Conservation (phyloP, 2,113 vertebrate species). For the Daubentonia madagascariensis region DNA sequence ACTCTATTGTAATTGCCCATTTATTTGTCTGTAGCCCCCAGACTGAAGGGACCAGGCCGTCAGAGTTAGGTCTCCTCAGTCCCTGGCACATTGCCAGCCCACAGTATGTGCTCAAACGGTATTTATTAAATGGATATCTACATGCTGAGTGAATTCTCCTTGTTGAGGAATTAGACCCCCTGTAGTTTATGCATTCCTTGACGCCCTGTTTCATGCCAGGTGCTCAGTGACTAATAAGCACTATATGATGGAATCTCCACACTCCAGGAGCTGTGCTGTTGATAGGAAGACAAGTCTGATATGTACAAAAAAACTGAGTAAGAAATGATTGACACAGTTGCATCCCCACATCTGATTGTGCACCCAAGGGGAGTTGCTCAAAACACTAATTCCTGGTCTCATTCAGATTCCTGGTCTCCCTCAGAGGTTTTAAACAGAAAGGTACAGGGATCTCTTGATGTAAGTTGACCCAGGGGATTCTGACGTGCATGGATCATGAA, state of each 20-base stretch:
- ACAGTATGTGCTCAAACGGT: not conserved
- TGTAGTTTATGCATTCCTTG: not conserved
- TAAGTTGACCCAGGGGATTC: not conserved
- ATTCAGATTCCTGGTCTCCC: not conserved
- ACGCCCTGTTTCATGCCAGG: not conserved
- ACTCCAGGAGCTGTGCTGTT: not conserved
- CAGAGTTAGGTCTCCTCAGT: not conserved
- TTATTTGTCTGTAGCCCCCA: not conserved
- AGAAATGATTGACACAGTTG: not conserved
- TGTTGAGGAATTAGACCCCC: not conserved
- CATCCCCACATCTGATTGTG: not conserved
- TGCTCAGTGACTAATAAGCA: not conserved
- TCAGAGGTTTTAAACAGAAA: not conserved
- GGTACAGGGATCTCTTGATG: not conserved
- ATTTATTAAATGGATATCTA: not conserved
- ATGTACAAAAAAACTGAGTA: not conserved
- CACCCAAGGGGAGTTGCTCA: not conserved
- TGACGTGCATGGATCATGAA: not conserved
- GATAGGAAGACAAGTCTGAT: not conserved
- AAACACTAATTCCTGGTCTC: not conserved
- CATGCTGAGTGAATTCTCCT: not conserved
- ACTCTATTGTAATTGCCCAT: rapidly evolving
- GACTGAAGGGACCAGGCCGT: not conserved
- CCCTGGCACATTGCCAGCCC: too few relatives aligned
- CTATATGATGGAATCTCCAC: not conserved